Percentiles rank a stretch among this genome's conserved stretches.
Conservation (phyloP, 2,888 invertebrate genomes). For the Watsonalla cultraria region DNA sequence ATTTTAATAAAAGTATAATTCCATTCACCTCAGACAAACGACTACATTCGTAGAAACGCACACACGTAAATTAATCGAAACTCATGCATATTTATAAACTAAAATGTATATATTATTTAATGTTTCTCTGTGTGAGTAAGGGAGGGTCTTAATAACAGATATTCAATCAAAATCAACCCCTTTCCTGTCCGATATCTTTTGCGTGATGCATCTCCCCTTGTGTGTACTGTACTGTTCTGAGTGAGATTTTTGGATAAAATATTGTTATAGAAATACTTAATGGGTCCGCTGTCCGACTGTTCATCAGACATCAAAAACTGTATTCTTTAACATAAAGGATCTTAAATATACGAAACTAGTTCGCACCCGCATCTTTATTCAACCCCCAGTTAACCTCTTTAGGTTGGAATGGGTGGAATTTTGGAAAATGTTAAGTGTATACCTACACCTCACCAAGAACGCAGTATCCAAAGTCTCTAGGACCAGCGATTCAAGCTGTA, state of each 20-base stretch:
- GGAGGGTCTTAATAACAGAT: constrained; percentile 76
- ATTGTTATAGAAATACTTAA: not conserved
- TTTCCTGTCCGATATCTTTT: constrained; percentile 73
- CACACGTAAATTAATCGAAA: constrained; percentile 58
- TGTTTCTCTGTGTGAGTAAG: constrained; percentile 59
- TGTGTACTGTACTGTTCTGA: constrained; percentile 36
- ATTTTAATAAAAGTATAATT: not conserved
- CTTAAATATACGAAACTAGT: too few species aligned
- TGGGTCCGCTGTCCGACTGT: too few species aligned
- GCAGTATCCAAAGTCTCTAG: too few species aligned
- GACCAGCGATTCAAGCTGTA: too few species aligned
- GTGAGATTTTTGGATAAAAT: constrained; percentile 1
- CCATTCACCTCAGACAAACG: constrained; percentile 20
- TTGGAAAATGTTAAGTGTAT: too few species aligned
- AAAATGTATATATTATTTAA: constrained; percentile 71
- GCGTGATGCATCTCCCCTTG: constrained; percentile 64
- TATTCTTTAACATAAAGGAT: too few species aligned
- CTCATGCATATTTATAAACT: constrained; percentile 77
- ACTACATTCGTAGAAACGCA: constrained; percentile 32
- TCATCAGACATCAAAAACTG: too few species aligned
- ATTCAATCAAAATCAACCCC: constrained; percentile 78
- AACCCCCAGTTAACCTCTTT: too few species aligned
- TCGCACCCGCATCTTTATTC: too few species aligned
- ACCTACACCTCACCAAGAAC: too few species aligned
- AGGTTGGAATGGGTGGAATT: too few species aligned